These are phyloP conservation scores for Platygyra sinensis DNA, from an alignment of 64 coral and sea anemone genomes.

Conservation along the genomic window DNA sequence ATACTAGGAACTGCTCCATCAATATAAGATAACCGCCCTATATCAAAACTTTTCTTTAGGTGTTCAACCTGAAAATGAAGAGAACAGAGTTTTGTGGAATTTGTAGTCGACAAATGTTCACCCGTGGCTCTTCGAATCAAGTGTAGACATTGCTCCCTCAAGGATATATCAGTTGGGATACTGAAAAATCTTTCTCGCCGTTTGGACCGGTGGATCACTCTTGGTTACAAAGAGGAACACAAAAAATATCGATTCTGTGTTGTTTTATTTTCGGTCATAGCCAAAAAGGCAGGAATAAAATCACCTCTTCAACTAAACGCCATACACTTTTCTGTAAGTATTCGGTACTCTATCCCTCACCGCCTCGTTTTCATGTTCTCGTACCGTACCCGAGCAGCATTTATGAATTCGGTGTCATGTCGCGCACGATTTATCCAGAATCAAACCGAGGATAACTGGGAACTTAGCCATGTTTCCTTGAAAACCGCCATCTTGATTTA, in stretches of 20 bases:
- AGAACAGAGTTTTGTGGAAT: conserved; percentile 39
- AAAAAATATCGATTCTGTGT: conserved; percentile 28
- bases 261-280: neutral
- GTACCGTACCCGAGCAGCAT: neutral
- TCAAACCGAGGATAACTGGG: too few relatives aligned
- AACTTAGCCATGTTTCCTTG: too few relatives aligned
- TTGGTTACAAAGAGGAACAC: conserved; percentile 25
- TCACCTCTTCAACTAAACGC: too few relatives aligned
- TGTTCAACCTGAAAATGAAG: conserved; percentile 24
- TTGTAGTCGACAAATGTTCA: conserved; percentile 12
- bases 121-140: conserved; percentile 29
- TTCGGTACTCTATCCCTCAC: neutral
- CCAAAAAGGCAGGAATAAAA: neutral
- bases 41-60: conserved; percentile 29
- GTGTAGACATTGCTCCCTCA: conserved; percentile 19
- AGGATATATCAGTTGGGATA: neutral
- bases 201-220: conserved; percentile 29
- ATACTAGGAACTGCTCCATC: conserved; percentile 48
- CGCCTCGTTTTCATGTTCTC: conserved; percentile 5
- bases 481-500: too few relatives aligned
- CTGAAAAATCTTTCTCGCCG: conserved; percentile 48
- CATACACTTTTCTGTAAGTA: too few relatives aligned
- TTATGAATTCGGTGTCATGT: neutral
- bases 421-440: too few relatives aligned
- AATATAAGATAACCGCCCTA: conserved; percentile 15